Base-by-base conservation (phyloP, 2,888 invertebrate genomes). In the Lagria hirta region DNA sequence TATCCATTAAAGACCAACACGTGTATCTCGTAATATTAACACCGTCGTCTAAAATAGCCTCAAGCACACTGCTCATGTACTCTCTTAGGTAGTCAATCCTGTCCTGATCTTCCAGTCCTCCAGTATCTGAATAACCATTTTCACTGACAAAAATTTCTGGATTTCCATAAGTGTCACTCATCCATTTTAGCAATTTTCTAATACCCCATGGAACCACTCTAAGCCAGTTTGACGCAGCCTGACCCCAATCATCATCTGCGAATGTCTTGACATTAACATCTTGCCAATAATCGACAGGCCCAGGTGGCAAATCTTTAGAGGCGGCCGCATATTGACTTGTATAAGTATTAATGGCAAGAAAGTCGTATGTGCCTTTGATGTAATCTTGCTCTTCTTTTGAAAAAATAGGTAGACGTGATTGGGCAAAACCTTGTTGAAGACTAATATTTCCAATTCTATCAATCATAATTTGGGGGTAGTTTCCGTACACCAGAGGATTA, bases 271-370 rank as follows among this genome's bases (percentile, higher is more conserved):
- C 34, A 30, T 21, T 36, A 2, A 32, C 27, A 36, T 37, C 36
- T 10, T 23, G 37, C 0, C 10, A 12, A 16, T 33, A 42, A 17
- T 13, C 15, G 2, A 22, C 13, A 15, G n/a, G 8, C 2, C 24
- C 30, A 26, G 32, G 12, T 6, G 16, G 18, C 10, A 12, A 6
- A 10, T 52, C 52, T 10, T 30, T 27, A 4, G 20, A 11, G 8
- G 27, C 21, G 10, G 15, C 21, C 76, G 68, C 74, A 54, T 81
- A 55, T 50, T 71, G 70, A 0, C 81, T 75, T 0, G 85, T 82
- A 61, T 89, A 90, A 36, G 82, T 78, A 63, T 89, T 89, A n/a
- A 88, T 64, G 1, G 86, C 88, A 36, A 88, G 73, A 67, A 83
- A 86, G 63, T 90, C 88, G 1, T 75, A 74, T 0, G 86, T 80